Conservation (phyloP, 1,140 invertebrate genomes). For the Atta colombica region DNA sequence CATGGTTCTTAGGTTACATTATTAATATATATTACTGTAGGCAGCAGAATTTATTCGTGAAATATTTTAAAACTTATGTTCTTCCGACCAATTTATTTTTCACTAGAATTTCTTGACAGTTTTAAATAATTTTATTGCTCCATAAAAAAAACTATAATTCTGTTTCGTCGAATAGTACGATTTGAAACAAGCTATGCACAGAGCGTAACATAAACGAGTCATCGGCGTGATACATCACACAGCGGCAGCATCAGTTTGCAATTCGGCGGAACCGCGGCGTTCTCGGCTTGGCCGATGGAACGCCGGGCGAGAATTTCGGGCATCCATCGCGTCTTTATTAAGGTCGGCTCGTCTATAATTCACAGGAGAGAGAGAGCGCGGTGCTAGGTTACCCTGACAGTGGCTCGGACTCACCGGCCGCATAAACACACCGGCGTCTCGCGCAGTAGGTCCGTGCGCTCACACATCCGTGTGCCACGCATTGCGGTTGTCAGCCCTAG, state of each 20-base stretch:
- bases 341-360: conserved; percentile 76
- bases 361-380: conserved; percentile 51
- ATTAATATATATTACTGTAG: not conserved
- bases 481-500: conserved; percentile 81
- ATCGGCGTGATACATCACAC: not conserved
- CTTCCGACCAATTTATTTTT: conserved; percentile 16
- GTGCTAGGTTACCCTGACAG: conserved; percentile 66
- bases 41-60: not conserved
- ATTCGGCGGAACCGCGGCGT: conserved; percentile 60
- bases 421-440: conserved; percentile 76
- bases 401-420: conserved; percentile 69
- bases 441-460: conserved; percentile 62
- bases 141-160: conserved; percentile 25
- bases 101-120: not conserved
- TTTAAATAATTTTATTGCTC: conserved; percentile 10
- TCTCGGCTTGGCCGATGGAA: conserved; percentile 69
- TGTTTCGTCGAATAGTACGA: not conserved
- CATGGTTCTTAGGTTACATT: conserved; percentile 6
- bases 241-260: conserved; percentile 53
- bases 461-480: conserved; percentile 60
- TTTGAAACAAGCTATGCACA: not conserved
- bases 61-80: not conserved
- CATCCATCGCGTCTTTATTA: conserved; percentile 76
- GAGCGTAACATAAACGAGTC: conserved; percentile 36
- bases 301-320: conserved; percentile 77